Evolutionary conservation across 1,140 invertebrate species (phyloP), one percentile per base, ranked within the genome.

Genomic region (Lepidostoma basale): DNA sequence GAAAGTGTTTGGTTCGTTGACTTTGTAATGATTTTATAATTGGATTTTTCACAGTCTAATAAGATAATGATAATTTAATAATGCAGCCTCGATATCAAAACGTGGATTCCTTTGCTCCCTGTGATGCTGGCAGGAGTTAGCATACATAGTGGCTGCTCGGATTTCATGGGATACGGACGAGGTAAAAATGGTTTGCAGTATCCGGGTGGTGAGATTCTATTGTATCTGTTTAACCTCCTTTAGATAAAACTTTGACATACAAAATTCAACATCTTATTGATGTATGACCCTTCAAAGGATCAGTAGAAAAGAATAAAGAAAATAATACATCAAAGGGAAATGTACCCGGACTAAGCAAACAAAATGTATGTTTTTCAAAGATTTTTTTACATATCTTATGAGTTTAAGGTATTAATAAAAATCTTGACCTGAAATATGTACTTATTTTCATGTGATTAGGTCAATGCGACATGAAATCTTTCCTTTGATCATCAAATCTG

Each of bases 211-310:
- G 22, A n/a, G 45, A 49, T 49, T 49, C 45, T 26, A 49, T 49
- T 49, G 45, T 49, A 49, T 49, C 45, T 49, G 18, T n/a, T 49
- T 49, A 49, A 49, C 45, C 45, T 49, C 45, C 45, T 49, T 49
- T 49, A 18, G 45, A 23, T 49, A 23, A 23, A 49, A 49, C 22
- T 49, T 49, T 49, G 45, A 49, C 45, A 49, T 49, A 49, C 45
- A 49, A 49, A 22, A 49, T 49, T 49, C 45, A 49, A 49, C 45
- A 49, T 49, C 45, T 49, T 49, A 49, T 49, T 49, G 45, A 49
- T 49, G 45, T 49, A 22, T 49, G 45, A 49, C 45, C 45, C 25
- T 49, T 49, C 45, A n/a, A 26, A 18, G 45, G 45, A 49, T 49
- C 45, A 49, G 45, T 49, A 23, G 45, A 23, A 49, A 49, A 22